phyloP scores from a whole-genome alignment of 2,797 vertebrate species.

The Bovichtus variegatus region DNA sequence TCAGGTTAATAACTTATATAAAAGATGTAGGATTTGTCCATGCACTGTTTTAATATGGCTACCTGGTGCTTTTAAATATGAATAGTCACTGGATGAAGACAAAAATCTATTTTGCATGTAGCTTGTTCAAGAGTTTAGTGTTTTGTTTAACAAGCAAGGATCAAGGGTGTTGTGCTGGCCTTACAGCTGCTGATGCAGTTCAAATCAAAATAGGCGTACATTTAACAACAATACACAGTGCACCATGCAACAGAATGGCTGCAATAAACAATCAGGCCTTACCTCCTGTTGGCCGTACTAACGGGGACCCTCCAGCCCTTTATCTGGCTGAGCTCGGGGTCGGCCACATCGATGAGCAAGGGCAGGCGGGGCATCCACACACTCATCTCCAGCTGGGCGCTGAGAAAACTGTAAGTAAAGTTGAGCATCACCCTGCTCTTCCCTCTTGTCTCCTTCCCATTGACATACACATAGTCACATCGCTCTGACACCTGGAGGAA shows the following conservation, averaged over 20 bases:
- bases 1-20: slow-evolving; percentile 33
- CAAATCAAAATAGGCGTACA: not conserved
- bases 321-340: slow-evolving; percentile 95
- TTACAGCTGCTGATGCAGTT: not conserved
- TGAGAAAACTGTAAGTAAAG: slow-evolving; percentile 94
- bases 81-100: not conserved
- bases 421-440: slow-evolving; percentile 87
- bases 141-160: not conserved
- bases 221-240: not conserved
- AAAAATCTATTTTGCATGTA: not conserved
- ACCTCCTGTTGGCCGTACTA: slow-evolving; percentile 84
- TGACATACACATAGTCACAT: slow-evolving; percentile 94
- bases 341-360: slow-evolving; percentile 91
- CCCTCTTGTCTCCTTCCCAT: slow-evolving; percentile 93
- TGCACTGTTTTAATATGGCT: slow-evolving; percentile 4
- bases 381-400: slow-evolving; percentile 88
- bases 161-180: not conserved
- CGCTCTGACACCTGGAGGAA: slow-evolving; percentile 89
- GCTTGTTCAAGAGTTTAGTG: not conserved
- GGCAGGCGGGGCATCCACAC: slow-evolving; percentile 95
- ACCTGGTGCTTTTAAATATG: not conserved
- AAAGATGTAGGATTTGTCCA: slow-evolving; percentile 11
- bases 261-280: not conserved
- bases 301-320: slow-evolving; percentile 93
- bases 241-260: not conserved